Conservation (phyloP, 2,797 vertebrate genomes). For the Sebastiscus tertius region DNA sequence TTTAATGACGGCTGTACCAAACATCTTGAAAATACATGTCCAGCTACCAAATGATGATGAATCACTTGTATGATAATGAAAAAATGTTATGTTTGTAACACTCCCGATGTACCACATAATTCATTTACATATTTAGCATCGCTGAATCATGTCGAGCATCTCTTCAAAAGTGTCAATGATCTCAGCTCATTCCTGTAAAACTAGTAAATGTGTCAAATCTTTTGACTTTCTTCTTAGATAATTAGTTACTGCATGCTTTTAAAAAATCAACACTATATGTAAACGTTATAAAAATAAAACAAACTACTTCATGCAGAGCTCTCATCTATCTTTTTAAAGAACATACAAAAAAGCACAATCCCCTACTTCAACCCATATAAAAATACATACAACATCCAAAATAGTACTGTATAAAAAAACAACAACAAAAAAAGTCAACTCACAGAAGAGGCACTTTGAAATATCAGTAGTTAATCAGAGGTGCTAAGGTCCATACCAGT, state of each 20-base stretch:
- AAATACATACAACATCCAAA: neutral
- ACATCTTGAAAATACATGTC: neutral
- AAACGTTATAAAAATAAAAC: too few relatives aligned
- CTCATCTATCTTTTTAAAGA: neutral
- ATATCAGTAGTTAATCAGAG: neutral
- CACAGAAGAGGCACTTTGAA: neutral
- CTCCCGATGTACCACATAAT: neutral
- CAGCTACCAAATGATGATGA: neutral
- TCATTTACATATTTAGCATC: constrained; percentile 29
- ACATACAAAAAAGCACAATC: neutral
- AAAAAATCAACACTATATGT: neutral
- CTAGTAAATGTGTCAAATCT: neutral
- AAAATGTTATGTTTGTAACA: constrained; percentile 20
- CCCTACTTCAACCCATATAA: neutral
- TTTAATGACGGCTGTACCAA: neutral
- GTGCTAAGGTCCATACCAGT: too few relatives aligned
- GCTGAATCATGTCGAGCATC: constrained; percentile 1
- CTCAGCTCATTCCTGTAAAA: neutral
- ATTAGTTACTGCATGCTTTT: neutral
- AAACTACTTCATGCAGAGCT: neutral
- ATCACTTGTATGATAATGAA: constrained; percentile 14
- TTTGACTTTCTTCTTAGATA: neutral
- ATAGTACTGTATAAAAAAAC: neutral
- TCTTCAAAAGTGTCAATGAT: neutral
- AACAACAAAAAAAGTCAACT: neutral